Base-by-base conservation (phyloP, 2,888 invertebrate genomes). In the Slavum lentiscoides region DNA sequence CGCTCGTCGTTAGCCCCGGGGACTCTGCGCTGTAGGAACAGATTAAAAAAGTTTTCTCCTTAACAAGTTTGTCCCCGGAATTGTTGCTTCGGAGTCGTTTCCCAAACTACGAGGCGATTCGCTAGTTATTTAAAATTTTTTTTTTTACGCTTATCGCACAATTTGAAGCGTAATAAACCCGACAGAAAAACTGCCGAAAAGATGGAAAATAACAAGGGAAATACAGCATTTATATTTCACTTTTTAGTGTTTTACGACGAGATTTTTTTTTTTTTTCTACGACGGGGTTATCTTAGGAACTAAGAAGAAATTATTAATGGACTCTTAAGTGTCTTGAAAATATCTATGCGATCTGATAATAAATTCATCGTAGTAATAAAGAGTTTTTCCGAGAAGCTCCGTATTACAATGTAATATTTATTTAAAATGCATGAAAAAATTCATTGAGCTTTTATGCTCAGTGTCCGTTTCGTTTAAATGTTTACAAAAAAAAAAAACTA, bases 31-130 rank as follows among this genome's bases (percentile, higher is more conserved):
- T 9, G 7, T 49, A 43, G 61, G 53, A 69, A 69, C 68, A 62
- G 76, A 76, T 76, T 76, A 76, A 76, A 76, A 76, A 76, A 76
- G 76, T 76, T 76, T 76, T 76, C 69, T 69, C 67, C 53, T 76
- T 76, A 61, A 76, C 76, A 76, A 69, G 76, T 76, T 53, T 17
- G 61, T 49, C 49, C 58, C 59, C 19, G 30, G 15, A 30, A 53
- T 19, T 21, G 43, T 49, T n/a, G 53, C n/a, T 53, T 23, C 62
- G 37, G 11, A 66, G n/a, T 23, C 55, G 39, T 74, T 74, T 74
- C 53, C 53, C 55, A 74, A 66, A 74, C 64, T 64, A 66, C 74
- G 39, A 74, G 74, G 74, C 68, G 59, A 76, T 68, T 76, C 75
- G 43, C 75, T 49, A 68, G 68, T 68, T 75, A 68, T 76, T 68